These are phyloP conservation scores for Hyles euphorbiae DNA, from an alignment of 1,140 invertebrate species.

Conservation along the genomic window DNA sequence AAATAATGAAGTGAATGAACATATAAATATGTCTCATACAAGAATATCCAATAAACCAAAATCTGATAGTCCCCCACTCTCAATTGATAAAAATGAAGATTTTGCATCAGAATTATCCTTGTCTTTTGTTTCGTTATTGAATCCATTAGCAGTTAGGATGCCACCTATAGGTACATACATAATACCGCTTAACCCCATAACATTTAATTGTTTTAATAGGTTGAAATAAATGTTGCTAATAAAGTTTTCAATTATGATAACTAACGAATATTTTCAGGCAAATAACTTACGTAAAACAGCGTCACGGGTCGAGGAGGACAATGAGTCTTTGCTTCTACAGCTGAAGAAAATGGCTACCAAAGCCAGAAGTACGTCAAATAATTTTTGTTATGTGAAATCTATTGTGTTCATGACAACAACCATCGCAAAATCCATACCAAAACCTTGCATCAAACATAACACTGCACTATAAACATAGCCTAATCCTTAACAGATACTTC, in stretches of 20 bases:
- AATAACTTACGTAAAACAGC: constrained; percentile 90
- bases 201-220: constrained; percentile 30
- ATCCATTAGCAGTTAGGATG: constrained; percentile 66
- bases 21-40: constrained; percentile 2
- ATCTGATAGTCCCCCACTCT: constrained; percentile 66
- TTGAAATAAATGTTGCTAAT: constrained; percentile 4
- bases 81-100: constrained; percentile 48
- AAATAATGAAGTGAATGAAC: constrained; percentile 6
- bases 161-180: constrained; percentile 67
- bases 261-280: constrained; percentile 79
- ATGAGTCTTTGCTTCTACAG: constrained; percentile 93
- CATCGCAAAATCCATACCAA: constrained; percentile 20
- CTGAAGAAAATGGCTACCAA: constrained; percentile 95
- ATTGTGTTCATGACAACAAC: constrained; percentile 24
- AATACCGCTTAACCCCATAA: constrained; percentile 20
- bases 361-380: constrained; percentile 82
- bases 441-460: constrained; percentile 10
- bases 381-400: constrained; percentile 53
- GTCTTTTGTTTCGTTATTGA: constrained; percentile 65
- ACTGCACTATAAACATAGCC: constrained; percentile 15
- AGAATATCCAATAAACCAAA: constrained; percentile 18
- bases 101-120: constrained; percentile 42
- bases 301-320: constrained; percentile 93
- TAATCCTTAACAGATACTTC: constrained; percentile 14
- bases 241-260: constrained; percentile 38